Conservation (phyloP, 2,888 invertebrate genomes). For the Chironomus riparius region DNA sequence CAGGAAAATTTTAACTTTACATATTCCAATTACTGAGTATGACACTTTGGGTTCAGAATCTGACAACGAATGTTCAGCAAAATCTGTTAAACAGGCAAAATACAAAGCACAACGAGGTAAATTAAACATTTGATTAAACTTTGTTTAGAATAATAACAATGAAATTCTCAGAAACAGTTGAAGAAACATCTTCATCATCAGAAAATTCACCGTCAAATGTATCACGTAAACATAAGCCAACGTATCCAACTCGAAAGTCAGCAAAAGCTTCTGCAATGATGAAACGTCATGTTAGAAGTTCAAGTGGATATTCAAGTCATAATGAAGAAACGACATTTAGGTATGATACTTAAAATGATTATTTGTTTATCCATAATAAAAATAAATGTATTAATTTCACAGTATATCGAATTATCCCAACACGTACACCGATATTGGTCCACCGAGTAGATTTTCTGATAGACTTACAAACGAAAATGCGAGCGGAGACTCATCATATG, state of each 20-base stretch:
- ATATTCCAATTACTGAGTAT: constrained; percentile 89
- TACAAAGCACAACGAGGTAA: constrained; percentile 42
- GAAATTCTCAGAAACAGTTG: constrained; percentile 50
- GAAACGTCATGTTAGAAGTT: constrained; percentile 66
- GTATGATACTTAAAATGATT: constrained; percentile 37
- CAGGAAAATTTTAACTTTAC: constrained; percentile 85
- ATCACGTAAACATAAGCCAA: constrained; percentile 59
- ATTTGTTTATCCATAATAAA: background rate
- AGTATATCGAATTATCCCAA: constrained; percentile 71
- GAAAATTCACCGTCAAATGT: constrained; percentile 63
- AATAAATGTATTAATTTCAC: constrained; percentile 29
- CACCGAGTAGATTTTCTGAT: constrained; percentile 79
- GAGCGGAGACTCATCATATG: constrained; percentile 35
- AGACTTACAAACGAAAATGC: constrained; percentile 28
- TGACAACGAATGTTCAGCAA: constrained; percentile 64
- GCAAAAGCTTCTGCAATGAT: constrained; percentile 48
- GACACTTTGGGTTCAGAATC: constrained; percentile 69
- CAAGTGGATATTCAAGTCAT: constrained; percentile 73
- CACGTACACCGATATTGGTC: constrained; percentile 76
- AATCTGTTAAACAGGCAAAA: constrained; percentile 38
- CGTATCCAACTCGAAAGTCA: constrained; percentile 60
- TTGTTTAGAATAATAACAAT: background rate
- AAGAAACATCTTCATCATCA: constrained; percentile 70
- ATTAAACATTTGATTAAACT: constrained; percentile 12
- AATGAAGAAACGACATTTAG: constrained; percentile 79